Percentiles rank a stretch among this genome's conserved stretches.
phyloP scores from a whole-genome alignment of 1,140 invertebrate species.

The Heliconius congener region DNA sequence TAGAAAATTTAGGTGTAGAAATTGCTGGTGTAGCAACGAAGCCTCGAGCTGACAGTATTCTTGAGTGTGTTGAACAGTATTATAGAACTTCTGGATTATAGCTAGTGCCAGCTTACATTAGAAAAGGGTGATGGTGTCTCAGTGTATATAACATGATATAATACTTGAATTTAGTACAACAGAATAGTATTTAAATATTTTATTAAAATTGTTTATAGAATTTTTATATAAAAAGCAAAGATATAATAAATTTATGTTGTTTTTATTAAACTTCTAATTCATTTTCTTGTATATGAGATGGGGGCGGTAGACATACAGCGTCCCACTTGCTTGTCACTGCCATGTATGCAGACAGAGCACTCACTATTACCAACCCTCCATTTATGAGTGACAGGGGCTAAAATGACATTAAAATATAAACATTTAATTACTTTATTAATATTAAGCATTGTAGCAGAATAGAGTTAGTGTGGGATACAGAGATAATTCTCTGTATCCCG shows the following conservation, averaged over 20 bases:
- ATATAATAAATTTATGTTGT: conserved; percentile 6
- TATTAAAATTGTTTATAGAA: conserved; percentile 15
- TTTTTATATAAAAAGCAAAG: conserved; percentile 25
- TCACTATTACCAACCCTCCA: conserved; percentile 37
- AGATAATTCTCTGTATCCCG: too few species aligned
- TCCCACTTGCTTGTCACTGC: conserved; percentile 45
- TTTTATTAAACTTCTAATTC: conserved; percentile 45
- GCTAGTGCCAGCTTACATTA: conserved; percentile 28
- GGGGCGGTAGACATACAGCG: conserved; percentile 22
- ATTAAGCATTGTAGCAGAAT: too few species aligned
- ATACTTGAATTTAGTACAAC: conserved; percentile 36
- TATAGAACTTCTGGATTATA: conserved; percentile 46
- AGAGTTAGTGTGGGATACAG: too few species aligned
- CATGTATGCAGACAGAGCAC: conserved; percentile 46
- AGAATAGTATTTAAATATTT: conserved; percentile 16
- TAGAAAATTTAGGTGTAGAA: conserved; percentile 69
- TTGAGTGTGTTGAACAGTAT: conserved; percentile 62
- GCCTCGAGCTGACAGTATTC: conserved; percentile 60
- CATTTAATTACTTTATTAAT: background rate
- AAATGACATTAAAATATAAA: conserved; percentile 28
- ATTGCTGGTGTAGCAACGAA: conserved; percentile 64
- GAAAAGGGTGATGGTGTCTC: conserved; percentile 41
- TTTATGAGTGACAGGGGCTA: conserved; percentile 46
- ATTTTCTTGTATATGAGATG: conserved; percentile 1
- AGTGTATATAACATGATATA: conserved; percentile 39